Conservation (phyloP, 2,113 vertebrate species). For the Megaceryle torquata region DNA sequence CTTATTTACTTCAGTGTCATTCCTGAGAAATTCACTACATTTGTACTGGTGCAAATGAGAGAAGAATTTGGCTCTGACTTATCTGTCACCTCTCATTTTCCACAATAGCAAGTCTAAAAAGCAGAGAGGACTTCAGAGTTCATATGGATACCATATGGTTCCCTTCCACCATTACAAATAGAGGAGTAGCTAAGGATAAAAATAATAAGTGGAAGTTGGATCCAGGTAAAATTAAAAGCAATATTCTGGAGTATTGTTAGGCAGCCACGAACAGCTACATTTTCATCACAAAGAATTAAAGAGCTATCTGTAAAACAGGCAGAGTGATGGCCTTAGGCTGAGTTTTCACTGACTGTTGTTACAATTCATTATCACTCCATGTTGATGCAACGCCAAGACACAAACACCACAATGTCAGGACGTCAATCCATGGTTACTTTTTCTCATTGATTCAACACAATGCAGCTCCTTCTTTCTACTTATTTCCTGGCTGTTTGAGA, state of each 20-base stretch:
- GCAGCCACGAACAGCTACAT: not conserved
- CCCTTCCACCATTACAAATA: not conserved
- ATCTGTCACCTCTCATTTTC: slow-evolving; percentile 54
- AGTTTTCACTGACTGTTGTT: slow-evolving; percentile 1
- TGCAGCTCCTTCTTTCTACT: slow-evolving; percentile 23
- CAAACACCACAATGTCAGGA: slow-evolving; percentile 46
- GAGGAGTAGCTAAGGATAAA: slow-evolving; percentile 3
- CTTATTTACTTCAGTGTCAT: not conserved
- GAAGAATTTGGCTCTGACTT: slow-evolving; percentile 34
- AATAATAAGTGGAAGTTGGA: not conserved
- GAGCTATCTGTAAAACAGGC: not conserved
- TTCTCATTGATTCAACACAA: slow-evolving; percentile 16
- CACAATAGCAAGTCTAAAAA: slow-evolving; percentile 33
- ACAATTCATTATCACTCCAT: not conserved
- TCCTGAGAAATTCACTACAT: not conserved
- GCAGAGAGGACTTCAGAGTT: slow-evolving; percentile 14
- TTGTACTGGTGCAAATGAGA: slow-evolving; percentile 25
- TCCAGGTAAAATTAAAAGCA: not conserved
- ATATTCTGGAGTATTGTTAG: not conserved
- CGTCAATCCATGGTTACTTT: not conserved
- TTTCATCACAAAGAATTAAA: slow-evolving; percentile 9
- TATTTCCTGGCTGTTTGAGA: not conserved
- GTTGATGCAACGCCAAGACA: slow-evolving; percentile 38
- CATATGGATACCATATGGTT: slow-evolving; percentile 44
- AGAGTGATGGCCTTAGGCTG: not conserved